These are phyloP conservation scores for Mareca strepera DNA, from an alignment of 2,797 vertebrate species.

Conservation along the genomic window DNA sequence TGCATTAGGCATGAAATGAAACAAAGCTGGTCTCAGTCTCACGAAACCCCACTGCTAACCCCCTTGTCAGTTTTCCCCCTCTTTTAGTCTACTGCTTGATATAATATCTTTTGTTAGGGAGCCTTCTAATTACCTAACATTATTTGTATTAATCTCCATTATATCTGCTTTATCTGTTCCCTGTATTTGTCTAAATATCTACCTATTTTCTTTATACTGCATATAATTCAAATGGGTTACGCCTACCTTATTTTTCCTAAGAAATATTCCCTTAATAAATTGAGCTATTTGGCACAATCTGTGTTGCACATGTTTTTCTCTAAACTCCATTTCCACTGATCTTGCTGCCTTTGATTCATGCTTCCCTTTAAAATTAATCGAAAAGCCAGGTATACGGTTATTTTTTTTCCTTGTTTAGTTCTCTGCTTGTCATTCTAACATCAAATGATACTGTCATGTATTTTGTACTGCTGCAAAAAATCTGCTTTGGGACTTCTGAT, in stretches of 20 bases:
- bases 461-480: not conserved
- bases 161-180: not conserved
- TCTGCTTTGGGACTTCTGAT: not conserved
- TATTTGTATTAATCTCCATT: not conserved
- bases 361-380: not conserved
- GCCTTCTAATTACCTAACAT: not conserved
- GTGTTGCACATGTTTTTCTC: not conserved
- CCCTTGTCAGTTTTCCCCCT: not conserved
- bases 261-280: not conserved
- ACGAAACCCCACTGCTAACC: not conserved
- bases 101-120: not conserved
- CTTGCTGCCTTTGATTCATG: not conserved
- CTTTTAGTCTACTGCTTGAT: not conserved
- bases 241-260: not conserved
- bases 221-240: not conserved
- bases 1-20: not conserved
- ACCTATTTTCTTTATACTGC: not conserved
- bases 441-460: not conserved
- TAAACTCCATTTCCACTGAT: not conserved
- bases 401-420: conserved; percentile 12
- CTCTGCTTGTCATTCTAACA: not conserved
- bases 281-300: not conserved
- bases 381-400: not conserved
- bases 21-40: not conserved
- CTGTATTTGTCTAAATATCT: not conserved